Evolutionary conservation across 1,140 invertebrate genomes (phyloP), one percentile per base, ranked within the genome.

Genomic region (Microplitis mediator): DNA sequence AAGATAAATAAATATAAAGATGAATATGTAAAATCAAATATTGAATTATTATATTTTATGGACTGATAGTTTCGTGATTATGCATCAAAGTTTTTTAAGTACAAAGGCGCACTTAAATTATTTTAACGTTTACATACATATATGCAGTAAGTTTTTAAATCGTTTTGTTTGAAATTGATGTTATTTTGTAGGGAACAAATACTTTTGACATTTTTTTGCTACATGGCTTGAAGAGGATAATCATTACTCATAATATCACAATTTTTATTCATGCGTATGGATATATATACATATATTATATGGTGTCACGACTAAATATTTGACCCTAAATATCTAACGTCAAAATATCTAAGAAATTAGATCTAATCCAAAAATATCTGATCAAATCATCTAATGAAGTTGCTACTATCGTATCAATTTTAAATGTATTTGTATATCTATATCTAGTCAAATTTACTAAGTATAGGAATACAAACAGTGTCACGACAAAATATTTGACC

Each of bases 71-170:
- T 71, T 36, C 9, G n/a, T 23, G 16, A 61, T 13, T 50, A 67
- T 66, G 56, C 31, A 14, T 52, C 50, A 67, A 51, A 60, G 31
- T 66, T 51, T 52, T 36, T 36, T 72, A 66, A 72, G 65, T 67
- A 72, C 36, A 67, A 60, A 35, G 35, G 56, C 16, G 51, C 60
- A 65, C 50, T 51, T 50, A 63, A 36, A 45, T 61, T 61, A n/a
- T 51, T 61, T 32, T 36, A 13, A 31, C 54, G n/a, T 58, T 60
- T 11, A 23, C 50, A 45, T 51, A 36, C 58, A 36, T 14, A 54
- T 72, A 72, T 58, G 16, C 64, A 60, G 63, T 72, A 71, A 63
- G 35, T 51, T 51, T 60, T 63, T 45, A 39, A 16, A 63, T 45
- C 23, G 71, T 52, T 68, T 16, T 36, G 54, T 58, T 63, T 65